Conservation (phyloP, 2,113 vertebrate genomes). For the Raja brachyura region DNA sequence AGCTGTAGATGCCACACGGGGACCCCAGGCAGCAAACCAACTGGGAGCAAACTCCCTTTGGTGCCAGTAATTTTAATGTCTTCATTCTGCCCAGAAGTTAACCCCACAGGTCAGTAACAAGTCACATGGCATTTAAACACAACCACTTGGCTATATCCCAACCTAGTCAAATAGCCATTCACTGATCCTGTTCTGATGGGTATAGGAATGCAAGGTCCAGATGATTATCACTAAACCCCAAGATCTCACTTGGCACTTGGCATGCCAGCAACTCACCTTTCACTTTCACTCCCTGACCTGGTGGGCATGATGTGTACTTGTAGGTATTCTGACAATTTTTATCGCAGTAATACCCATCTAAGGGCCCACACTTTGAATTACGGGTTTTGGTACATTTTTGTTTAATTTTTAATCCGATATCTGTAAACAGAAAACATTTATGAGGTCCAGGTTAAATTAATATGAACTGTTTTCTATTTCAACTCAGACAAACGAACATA, state of each 20-base stretch:
- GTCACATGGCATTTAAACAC: too few species aligned
- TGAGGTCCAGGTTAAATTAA: background rate
- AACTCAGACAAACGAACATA: background rate
- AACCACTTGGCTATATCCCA: too few species aligned
- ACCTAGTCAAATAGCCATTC: too few species aligned
- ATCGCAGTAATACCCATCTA: background rate
- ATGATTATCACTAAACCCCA: too few species aligned
- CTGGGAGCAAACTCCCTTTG: background rate
- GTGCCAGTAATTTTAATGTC: too few species aligned
- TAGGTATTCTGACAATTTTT: background rate
- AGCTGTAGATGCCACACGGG: background rate
- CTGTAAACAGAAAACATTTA: background rate
- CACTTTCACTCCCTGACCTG: background rate
- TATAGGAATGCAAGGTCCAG: too few species aligned
- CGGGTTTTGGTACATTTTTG: background rate
- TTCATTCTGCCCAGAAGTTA: too few species aligned
- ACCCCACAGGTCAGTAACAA: too few species aligned
- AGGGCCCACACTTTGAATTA: background rate
- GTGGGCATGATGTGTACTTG: background rate
- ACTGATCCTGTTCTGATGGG: too few species aligned
- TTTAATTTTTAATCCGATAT: background rate
- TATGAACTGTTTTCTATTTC: background rate
- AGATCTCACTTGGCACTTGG: too few species aligned
- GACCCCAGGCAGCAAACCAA: background rate
- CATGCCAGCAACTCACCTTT: background rate